Conservation (phyloP, 2,888 invertebrate genomes). For the Macrosoma leucophasiata region DNA sequence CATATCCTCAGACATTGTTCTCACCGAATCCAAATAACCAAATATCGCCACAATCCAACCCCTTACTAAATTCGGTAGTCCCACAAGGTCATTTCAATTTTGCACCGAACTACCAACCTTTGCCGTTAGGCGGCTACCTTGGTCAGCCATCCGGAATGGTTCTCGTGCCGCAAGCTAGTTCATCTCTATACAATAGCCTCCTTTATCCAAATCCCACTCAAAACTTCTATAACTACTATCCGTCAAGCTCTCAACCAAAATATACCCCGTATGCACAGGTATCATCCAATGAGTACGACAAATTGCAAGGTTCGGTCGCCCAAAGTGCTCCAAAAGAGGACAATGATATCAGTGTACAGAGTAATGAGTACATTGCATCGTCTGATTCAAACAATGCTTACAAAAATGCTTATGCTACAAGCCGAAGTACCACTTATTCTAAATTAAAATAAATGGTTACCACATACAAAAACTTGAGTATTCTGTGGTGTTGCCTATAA, state of each 20-base stretch:
- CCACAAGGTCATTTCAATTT: slow-evolving; percentile 47
- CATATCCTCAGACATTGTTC: slow-evolving; percentile 45
- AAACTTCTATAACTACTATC: slow-evolving; percentile 58
- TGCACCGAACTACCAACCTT: slow-evolving; percentile 41
- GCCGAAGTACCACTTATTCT: slow-evolving; percentile 41
- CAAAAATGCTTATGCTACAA: slow-evolving; percentile 47
- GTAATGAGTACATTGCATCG: slow-evolving; percentile 45
- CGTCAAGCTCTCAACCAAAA: slow-evolving; percentile 51
- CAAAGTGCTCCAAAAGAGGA: slow-evolving; percentile 56
- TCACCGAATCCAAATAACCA: slow-evolving; percentile 34
- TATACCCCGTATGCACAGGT: slow-evolving; percentile 44
- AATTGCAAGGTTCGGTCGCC: slow-evolving; percentile 38
- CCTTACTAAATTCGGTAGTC: slow-evolving; percentile 30
- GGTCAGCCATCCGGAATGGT: slow-evolving; percentile 57
- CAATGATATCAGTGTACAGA: slow-evolving; percentile 44
- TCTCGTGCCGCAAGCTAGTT: slow-evolving; percentile 51
- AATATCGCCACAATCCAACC: slow-evolving; percentile 35
- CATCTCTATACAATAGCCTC: slow-evolving; percentile 50
- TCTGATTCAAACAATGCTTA: slow-evolving; percentile 48
- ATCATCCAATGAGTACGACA: slow-evolving; percentile 50
- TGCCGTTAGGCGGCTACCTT: slow-evolving; percentile 43
- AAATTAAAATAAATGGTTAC: slow-evolving; percentile 33
- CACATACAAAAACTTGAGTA: slow-evolving; percentile 10
- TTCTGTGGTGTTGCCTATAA: slow-evolving; percentile 9
- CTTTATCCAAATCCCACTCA: slow-evolving; percentile 50